Evolutionary conservation across 2,888 invertebrate species (phyloP).

Genomic region (Macaria liturata): DNA sequence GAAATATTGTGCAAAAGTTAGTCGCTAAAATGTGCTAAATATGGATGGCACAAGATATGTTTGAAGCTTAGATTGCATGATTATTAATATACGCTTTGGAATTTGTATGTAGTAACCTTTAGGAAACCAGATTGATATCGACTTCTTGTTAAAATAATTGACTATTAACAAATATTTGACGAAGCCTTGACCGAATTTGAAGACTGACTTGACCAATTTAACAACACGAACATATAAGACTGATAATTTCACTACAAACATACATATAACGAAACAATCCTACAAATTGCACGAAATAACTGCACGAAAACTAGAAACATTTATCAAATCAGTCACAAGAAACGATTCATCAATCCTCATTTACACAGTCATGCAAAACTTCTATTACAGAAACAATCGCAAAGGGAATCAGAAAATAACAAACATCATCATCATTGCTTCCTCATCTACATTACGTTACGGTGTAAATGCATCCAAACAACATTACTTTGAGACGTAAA

Average conservation of each 20-base stretch:
- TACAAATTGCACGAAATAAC: no score
- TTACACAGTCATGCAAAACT: no score
- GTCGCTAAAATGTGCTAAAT: no score
- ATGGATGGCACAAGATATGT: no score
- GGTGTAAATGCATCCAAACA: constrained; percentile 45
- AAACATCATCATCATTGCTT: constrained; percentile 8
- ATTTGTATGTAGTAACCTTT: no score
- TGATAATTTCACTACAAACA: background rate
- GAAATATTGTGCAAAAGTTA: no score
- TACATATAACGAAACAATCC: background rate
- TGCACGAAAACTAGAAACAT: no score
- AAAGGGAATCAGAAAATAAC: background rate
- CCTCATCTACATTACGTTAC: constrained; percentile 47
- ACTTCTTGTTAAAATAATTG: background rate
- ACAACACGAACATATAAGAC: background rate
- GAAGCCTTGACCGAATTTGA: background rate
- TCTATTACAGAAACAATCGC: no score
- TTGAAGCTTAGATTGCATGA: no score
- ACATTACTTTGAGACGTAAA: no score
- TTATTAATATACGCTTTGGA: no score
- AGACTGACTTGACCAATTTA: background rate
- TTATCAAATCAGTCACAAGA: no score
- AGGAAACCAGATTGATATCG: background rate
- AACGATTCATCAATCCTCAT: background rate
- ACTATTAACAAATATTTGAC: background rate